Evolutionary conservation across 2,888 invertebrate genomes (phyloP).

Genomic region (Hyalella azteca): DNA sequence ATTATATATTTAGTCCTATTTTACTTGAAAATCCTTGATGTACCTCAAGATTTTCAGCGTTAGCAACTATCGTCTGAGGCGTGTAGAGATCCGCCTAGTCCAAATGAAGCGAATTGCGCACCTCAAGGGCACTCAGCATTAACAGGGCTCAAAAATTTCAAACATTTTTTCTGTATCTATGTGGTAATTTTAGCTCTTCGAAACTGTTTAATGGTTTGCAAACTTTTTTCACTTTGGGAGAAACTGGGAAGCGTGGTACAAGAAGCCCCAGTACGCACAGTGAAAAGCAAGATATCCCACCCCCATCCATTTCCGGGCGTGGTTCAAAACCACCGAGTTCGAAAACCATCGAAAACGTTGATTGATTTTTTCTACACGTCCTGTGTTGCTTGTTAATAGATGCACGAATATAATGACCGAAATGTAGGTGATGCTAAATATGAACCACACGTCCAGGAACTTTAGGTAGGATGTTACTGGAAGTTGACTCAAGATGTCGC

Average conservation of each 20-base stretch:
- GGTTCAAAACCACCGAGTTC: background rate
- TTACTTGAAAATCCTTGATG: too few species aligned
- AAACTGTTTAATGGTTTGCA: too few species aligned
- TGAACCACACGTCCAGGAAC: constrained; percentile 46
- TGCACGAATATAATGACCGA: constrained; percentile 41
- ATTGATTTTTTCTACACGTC: background rate
- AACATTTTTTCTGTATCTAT: too few species aligned
- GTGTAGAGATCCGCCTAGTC: too few species aligned
- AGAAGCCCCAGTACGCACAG: background rate
- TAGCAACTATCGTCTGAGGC: too few species aligned
- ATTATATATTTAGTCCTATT: too few species aligned
- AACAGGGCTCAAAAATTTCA: too few species aligned
- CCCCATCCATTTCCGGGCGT: background rate
- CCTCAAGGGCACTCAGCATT: too few species aligned
- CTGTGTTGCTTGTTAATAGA: constrained; percentile 26
- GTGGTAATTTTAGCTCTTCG: too few species aligned
- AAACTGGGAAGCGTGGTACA: background rate
- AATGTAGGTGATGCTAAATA: constrained; percentile 48
- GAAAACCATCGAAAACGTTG: background rate
- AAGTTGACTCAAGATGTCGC: constrained; percentile 39
- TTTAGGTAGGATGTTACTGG: constrained; percentile 50
- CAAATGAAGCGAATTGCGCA: too few species aligned
- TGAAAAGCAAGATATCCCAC: background rate
- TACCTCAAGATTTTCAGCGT: too few species aligned
- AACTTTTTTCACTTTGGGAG: background rate